These are phyloP conservation scores for Hystrix cristata DNA, from an alignment of 2,113 vertebrate species.

Conservation along the genomic window DNA sequence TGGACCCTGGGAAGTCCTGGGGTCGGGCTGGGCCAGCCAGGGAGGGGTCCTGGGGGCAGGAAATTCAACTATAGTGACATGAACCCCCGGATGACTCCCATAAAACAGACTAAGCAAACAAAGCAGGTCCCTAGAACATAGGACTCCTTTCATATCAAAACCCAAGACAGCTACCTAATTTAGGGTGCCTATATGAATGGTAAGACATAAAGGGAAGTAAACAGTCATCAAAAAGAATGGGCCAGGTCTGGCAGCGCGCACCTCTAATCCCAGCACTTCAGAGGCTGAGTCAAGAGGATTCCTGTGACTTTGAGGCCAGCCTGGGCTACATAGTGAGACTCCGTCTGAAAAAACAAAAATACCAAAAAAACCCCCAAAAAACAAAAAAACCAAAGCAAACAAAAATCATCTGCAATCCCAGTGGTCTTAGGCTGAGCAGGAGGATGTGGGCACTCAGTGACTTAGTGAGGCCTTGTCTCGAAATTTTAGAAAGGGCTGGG, in stretches of 20 bases:
- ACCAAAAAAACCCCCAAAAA: too few species aligned
- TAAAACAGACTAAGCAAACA: background rate
- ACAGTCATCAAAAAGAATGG: background rate
- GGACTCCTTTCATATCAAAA: background rate
- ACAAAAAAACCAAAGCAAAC: too few species aligned
- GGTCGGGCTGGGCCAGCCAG: background rate
- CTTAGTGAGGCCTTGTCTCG: background rate
- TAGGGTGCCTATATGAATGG: background rate
- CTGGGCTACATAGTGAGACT: background rate
- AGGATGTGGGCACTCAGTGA: background rate
- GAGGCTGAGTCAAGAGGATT: background rate
- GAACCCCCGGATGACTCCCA: background rate
- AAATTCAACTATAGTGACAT: too few species aligned
- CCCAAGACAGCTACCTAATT: background rate
- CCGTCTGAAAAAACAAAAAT: background rate
- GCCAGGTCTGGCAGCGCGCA: background rate
- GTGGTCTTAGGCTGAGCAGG: background rate
- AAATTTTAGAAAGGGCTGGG: background rate
- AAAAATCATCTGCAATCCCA: background rate
- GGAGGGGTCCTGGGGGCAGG: background rate
- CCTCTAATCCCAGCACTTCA: background rate
- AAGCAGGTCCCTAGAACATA: background rate
- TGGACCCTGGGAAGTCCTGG: background rate
- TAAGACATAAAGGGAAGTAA: background rate
- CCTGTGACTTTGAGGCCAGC: background rate